Evolutionary conservation across 1,140 invertebrate genomes (phyloP), one percentile per base, ranked within the genome.

Genomic region (Meloidogyne hapla): DNA sequence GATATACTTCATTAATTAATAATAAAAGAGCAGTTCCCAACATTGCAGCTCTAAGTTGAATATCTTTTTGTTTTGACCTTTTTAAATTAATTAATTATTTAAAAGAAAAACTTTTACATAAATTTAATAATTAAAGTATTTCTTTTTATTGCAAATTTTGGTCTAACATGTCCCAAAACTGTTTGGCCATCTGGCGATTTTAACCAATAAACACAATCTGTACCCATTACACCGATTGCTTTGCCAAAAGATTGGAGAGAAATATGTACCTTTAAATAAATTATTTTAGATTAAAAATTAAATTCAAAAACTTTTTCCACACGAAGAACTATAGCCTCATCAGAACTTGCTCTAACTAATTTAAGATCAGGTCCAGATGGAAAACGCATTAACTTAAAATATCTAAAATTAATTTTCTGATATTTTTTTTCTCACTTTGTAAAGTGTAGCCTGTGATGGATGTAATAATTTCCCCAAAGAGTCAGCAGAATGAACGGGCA

Each of bases 111-210:
- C 77, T 48, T n/a, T n/a, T 42, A 82, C 81, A 76, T 79, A 62
- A 82, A 82, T 66, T 82, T 82, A 42, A 82, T 70, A 40, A 83
- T 56, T 56, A 82, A 63, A 9, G 77, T 83, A 42, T 83, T 83
- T 33, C 67, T 62, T 38, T 75, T 83, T 12, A 83, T 61, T 12
- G 77, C 81, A 25, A 82, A 69, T 67, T 82, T 82, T n/a, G 81
- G 77, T 21, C 81, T 78, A 48, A 82, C 75, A 66, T 82, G 80
- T 18, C 81, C 81, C 26, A 82, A 42, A 21, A 82, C 74, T 61
- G 81, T 83, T 45, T 74, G 75, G 23, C 78, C 77, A 40, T 73
- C 72, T n/a, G 67, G 25, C 33, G 66, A 56, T 40, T 82, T 82
- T 23, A 82, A 67, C 77, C 77, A 82, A 69, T 83, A 82, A 56